phyloP scores from a whole-genome alignment of 2,797 vertebrate species.

The Gymnothorax javanicus region DNA sequence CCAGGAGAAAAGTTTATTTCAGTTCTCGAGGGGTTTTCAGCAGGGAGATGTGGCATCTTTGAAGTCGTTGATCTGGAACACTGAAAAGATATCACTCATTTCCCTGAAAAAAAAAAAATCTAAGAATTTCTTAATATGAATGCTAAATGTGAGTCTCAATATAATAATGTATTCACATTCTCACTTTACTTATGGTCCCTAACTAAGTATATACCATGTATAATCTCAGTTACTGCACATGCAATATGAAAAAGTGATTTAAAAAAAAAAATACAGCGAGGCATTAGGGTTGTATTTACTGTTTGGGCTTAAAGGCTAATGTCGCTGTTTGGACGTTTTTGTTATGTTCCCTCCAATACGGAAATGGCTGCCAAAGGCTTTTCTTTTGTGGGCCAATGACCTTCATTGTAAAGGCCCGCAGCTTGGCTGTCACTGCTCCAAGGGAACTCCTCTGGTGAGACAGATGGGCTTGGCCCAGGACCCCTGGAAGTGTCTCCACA shows the following conservation, averaged over 20 bases:
- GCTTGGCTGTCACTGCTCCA: not conserved
- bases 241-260: too few relatives aligned
- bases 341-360: not conserved
- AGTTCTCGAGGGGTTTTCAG: constrained; percentile 10
- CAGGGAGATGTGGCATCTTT: not conserved
- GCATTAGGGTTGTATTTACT: not conserved
- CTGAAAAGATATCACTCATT: not conserved
- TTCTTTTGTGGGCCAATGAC: constrained; percentile 18
- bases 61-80: constrained; percentile 11
- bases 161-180: not conserved
- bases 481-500: not conserved
- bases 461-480: constrained; percentile 18
- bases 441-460: constrained; percentile 8
- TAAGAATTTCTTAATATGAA: not conserved
- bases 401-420: constrained; percentile 7
- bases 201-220: too few relatives aligned
- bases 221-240: not conserved
- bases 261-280: too few relatives aligned
- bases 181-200: not conserved
- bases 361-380: constrained; percentile 1
- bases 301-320: not conserved
- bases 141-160: not conserved
- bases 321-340: not conserved
- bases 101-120: not conserved
- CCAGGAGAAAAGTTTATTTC: not conserved